Evolutionary conservation across 1,140 invertebrate genomes (phyloP).

Genomic region (Akabosia matsudoensis): DNA sequence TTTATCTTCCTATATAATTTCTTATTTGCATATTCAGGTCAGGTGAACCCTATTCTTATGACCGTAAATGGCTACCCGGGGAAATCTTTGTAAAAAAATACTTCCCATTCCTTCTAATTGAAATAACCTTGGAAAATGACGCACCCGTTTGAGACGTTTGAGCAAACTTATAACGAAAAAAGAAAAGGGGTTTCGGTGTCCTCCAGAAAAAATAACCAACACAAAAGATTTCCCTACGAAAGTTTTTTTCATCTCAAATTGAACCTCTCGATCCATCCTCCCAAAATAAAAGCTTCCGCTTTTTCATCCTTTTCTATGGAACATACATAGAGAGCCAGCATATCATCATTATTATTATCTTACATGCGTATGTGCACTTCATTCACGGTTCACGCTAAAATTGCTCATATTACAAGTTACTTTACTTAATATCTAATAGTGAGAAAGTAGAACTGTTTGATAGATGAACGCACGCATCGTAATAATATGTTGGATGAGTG

Average conservation of each 20-base stretch:
- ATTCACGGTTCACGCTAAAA: background rate
- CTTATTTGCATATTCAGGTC: constrained; percentile 1
- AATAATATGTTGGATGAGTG: too few species aligned
- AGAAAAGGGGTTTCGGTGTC: background rate
- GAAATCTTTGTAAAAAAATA: background rate
- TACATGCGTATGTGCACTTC: background rate
- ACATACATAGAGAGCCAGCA: background rate
- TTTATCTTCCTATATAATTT: background rate
- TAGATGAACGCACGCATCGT: too few species aligned
- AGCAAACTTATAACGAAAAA: background rate
- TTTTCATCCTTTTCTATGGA: too few species aligned
- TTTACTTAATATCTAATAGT: background rate
- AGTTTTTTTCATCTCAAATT: background rate
- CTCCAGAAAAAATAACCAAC: background rate
- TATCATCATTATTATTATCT: background rate
- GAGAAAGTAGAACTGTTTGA: too few species aligned
- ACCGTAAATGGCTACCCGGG: constrained; percentile 12
- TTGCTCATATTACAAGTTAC: background rate
- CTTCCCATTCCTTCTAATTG: constrained; percentile 13
- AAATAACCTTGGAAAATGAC: constrained; percentile 15
- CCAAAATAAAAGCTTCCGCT: background rate
- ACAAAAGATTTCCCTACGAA: too few species aligned
- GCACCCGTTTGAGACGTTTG: background rate
- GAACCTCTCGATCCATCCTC: background rate
- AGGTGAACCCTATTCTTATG: constrained; percentile 19